These are phyloP conservation scores for Spilarctia lutea DNA, from an alignment of 2,888 invertebrate genomes.

Conservation along the genomic window DNA sequence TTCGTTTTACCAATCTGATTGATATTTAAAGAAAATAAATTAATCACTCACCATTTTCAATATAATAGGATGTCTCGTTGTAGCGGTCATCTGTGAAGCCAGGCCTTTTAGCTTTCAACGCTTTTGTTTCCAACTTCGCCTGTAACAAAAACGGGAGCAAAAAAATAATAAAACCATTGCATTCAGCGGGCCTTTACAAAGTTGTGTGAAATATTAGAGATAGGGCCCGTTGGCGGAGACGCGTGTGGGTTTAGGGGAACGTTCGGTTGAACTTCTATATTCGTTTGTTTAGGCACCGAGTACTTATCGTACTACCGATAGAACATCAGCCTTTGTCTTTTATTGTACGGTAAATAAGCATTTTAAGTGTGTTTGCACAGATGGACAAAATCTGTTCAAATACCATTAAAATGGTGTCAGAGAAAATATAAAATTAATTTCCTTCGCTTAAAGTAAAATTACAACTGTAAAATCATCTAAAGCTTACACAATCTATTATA, in stretches of 20 bases:
- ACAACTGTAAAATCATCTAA: no score
- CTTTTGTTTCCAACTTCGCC: constrained; percentile 97
- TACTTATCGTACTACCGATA: not conserved
- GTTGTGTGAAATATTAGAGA: constrained; percentile 35
- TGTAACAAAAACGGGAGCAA: constrained; percentile 86
- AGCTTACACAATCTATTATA: no score
- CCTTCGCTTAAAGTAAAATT: no score
- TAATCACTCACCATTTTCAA: constrained; percentile 94
- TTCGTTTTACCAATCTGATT: not conserved
- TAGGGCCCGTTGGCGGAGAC: constrained; percentile 3
- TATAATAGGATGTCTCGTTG: constrained; percentile 97
- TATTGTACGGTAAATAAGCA: not conserved
- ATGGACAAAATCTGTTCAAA: not conserved
- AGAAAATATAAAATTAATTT: no score
- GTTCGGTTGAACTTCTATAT: not conserved
- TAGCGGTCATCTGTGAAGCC: constrained; percentile 97
- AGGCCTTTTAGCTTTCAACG: constrained; percentile 95
- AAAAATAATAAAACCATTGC: constrained; percentile 44
- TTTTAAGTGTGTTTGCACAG: not conserved
- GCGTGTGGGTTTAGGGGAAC: constrained; percentile 11
- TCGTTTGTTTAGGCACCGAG: constrained; percentile 3
- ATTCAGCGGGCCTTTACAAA: constrained; percentile 34
- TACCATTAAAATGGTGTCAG: not conserved
- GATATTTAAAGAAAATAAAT: not conserved
- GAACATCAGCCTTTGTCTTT: not conserved